Base-by-base conservation (phyloP, 2,888 invertebrate species). In the Cryptus viduatorius region DNA sequence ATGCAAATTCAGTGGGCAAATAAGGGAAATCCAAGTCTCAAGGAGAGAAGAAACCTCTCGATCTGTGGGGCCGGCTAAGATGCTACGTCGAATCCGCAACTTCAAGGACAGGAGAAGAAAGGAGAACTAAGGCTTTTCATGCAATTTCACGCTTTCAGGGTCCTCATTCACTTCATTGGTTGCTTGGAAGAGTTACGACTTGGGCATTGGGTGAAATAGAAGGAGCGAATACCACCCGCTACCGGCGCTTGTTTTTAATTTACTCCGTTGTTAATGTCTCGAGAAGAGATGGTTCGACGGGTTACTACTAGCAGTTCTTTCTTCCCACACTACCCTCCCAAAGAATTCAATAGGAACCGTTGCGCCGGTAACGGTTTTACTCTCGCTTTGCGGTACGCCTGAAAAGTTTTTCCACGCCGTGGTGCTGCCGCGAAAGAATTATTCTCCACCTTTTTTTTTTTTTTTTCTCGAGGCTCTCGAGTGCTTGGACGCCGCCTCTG, bases 1-100 rank as follows among this genome's bases (percentile, higher is more conserved):
- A 88, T 88, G 87, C 87, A 87, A 88, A 88, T 88, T 81, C 84
- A 71, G 76, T 67, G 82, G 37, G 82, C 81, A 82, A 87, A 85
- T 83, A 83, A 84, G 88, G 76, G 68, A 86, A 83, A 84, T 79
- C 42, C 77, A 46, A 61, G 75, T 29, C 78, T 65, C 19, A 76
- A 77, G 68, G 14, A 56, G 48, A 48, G 44, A 75, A 77, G 81
- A 73, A 77, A 71, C 44, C 53, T 42, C 65, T 61, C 61, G 76
- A 82, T 53, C 61, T 61, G 76, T 56, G 48, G 10, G 37, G 80
- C 59, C 50, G 37, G 37, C 75, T 19, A 19, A 19, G 19, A 56
- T 61, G 71, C 73, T 78, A 37, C 69, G 61, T 76, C 77, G 68
- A 80, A 85, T 82, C 76, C 80, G 69, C 81, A 87, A 87, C 85